Evolutionary conservation across 2,113 vertebrate genomes (phyloP).

Genomic region (Tinamus guttatus): DNA sequence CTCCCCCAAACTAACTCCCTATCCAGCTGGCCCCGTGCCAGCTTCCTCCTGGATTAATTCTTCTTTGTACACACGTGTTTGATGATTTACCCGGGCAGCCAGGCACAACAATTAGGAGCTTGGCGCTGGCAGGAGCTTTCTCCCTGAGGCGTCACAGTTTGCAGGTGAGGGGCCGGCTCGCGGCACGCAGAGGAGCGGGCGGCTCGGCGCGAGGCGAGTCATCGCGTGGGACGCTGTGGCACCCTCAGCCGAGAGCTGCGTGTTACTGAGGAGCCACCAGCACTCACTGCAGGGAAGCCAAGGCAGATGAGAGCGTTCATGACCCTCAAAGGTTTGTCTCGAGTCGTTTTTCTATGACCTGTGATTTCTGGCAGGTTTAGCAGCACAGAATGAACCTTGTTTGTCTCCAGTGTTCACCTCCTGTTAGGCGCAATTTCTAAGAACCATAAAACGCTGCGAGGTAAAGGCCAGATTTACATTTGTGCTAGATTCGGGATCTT

Average conservation of each 20-base stretch:
- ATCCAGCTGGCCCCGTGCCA: slow-evolving; percentile 31
- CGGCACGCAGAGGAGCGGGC: background rate
- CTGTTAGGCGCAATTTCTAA: background rate
- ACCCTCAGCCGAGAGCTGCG: background rate
- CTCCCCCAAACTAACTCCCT: slow-evolving; percentile 41
- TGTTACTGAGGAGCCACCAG: background rate
- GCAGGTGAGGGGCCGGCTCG: background rate
- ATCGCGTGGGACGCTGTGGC: background rate
- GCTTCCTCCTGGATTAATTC: slow-evolving; percentile 66
- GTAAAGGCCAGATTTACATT: background rate
- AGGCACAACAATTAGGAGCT: slow-evolving; percentile 24
- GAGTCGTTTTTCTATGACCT: background rate
- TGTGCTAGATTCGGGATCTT: background rate
- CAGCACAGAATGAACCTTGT: background rate
- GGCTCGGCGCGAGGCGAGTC: background rate
- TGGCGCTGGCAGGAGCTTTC: background rate
- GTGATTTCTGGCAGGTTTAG: background rate
- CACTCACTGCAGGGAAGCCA: background rate
- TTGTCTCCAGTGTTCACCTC: background rate
- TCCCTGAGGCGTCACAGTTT: background rate
- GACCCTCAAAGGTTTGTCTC: slow-evolving; percentile 17
- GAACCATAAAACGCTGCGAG: background rate
- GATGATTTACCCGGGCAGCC: slow-evolving; percentile 62
- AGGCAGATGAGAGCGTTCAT: background rate
- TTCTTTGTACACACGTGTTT: slow-evolving; percentile 33